Conservation (phyloP, 2,113 vertebrate species). For the Tragelaphus buxtoni region DNA sequence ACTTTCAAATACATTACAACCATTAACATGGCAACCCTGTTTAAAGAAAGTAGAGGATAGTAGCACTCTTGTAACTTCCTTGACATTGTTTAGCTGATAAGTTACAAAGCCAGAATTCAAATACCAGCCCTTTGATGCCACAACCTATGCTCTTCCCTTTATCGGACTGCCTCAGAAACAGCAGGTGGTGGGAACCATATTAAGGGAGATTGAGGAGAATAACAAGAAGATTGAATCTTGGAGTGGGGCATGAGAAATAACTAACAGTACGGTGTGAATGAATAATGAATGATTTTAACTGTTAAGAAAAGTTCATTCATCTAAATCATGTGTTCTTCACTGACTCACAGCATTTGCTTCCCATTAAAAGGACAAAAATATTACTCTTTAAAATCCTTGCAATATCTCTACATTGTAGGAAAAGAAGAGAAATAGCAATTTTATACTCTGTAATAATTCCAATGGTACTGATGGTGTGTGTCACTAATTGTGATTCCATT, state of each 20-base stretch:
- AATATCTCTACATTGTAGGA: neutral
- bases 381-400: neutral
- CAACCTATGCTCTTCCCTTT: neutral
- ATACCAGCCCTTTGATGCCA: neutral
- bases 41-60: neutral
- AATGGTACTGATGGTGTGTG: neutral
- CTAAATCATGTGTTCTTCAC: conserved; percentile 31
- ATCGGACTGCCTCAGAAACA: neutral
- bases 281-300: conserved; percentile 45
- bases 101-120: neutral
- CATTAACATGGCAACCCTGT: neutral
- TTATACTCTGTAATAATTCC: neutral
- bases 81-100: neutral
- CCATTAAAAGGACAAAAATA: conserved; percentile 15
- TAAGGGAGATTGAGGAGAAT: neutral
- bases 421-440: neutral
- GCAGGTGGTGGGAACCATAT: neutral
- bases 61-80: neutral
- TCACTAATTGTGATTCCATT: neutral
- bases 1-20: neutral
- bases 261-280: neutral
- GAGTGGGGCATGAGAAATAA: conserved; percentile 9
- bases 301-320: conserved; percentile 53
- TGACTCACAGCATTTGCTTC: neutral
- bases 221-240: conserved; percentile 8